phyloP scores from a whole-genome alignment of 2,888 invertebrate species.

The Tortricodes alternella region DNA sequence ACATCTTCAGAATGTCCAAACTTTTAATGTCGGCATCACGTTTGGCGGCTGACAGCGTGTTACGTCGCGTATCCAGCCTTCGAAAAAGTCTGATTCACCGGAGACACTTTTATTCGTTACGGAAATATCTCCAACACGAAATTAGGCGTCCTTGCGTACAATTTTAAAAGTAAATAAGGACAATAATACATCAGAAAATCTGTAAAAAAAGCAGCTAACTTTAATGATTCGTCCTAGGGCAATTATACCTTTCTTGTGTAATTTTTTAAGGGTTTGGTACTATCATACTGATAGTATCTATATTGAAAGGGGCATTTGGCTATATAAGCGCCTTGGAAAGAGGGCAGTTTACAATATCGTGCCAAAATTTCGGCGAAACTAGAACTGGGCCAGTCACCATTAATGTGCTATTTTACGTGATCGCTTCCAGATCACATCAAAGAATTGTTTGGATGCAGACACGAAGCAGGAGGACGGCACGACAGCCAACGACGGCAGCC shows the following conservation, averaged over 20 bases:
- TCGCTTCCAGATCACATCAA: constrained; percentile 79
- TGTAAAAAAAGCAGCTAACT: constrained; percentile 52
- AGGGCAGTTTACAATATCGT: constrained; percentile 81
- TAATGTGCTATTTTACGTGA: constrained; percentile 70
- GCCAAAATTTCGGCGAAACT: constrained; percentile 74
- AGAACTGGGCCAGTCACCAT: constrained; percentile 77
- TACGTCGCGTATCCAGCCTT: constrained; percentile 61
- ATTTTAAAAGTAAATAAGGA: constrained; percentile 67
- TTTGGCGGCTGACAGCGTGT: constrained; percentile 64
- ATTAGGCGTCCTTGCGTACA: constrained; percentile 77
- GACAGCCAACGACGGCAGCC: constrained; percentile 44
- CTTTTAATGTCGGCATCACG: constrained; percentile 62
- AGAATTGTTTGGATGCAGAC: constrained; percentile 54
- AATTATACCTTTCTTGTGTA: constrained; percentile 34
- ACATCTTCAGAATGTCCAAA: constrained; percentile 59
- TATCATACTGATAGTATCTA: no score
- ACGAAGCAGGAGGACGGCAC: constrained; percentile 50
- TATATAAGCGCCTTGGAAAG: constrained; percentile 71
- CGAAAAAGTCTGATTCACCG: constrained; percentile 73
- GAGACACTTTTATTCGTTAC: constrained; percentile 72
- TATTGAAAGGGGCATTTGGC: constrained; percentile 43
- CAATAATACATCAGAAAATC: constrained; percentile 59
- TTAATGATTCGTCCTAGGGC: constrained; percentile 51
- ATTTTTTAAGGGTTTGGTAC: not conserved
- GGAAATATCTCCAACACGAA: constrained; percentile 72